Evolutionary conservation across 2,888 invertebrate genomes (phyloP).

Genomic region (Chelonus formosanus): DNA sequence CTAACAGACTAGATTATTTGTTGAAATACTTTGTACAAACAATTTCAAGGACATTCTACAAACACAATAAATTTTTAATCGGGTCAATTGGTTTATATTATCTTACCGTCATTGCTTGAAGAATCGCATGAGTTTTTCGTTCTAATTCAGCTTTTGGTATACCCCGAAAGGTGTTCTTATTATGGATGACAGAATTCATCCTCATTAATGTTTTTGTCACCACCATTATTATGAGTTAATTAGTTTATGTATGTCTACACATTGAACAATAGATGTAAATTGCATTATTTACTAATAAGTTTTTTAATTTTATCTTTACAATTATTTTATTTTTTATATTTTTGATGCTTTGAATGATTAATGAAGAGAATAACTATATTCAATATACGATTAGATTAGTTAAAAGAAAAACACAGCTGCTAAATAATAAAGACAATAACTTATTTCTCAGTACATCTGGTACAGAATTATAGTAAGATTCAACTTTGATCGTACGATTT

Average conservation of each 20-base stretch:
- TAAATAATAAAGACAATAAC: too few relatives aligned
- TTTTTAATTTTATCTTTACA: too few relatives aligned
- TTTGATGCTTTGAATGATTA: too few relatives aligned
- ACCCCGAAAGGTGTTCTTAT: conserved; percentile 78
- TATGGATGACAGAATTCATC: conserved; percentile 53
- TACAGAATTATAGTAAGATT: conserved; percentile 11
- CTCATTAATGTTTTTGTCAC: conserved; percentile 64
- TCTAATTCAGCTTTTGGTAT: conserved; percentile 80
- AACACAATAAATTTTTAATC: conserved; percentile 11
- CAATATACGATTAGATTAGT: too few relatives aligned
- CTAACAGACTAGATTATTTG: too few relatives aligned
- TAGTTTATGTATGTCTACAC: background rate
- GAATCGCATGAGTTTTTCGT: conserved; percentile 76
- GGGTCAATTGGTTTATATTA: conserved; percentile 17
- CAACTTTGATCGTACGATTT: conserved; percentile 39
- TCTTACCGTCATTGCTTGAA: conserved; percentile 86
- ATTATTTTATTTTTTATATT: too few relatives aligned
- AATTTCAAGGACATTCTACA: background rate
- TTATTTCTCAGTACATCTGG: too few relatives aligned
- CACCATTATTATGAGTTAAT: conserved; percentile 17
- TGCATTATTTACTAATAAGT: too few relatives aligned
- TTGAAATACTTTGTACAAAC: background rate
- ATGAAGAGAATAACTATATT: too few relatives aligned
- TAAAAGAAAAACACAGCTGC: too few relatives aligned
- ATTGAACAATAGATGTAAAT: too few relatives aligned